These are phyloP conservation scores for Sorex araneus DNA, from an alignment of 2,113 vertebrate species.

Conservation along the genomic window DNA sequence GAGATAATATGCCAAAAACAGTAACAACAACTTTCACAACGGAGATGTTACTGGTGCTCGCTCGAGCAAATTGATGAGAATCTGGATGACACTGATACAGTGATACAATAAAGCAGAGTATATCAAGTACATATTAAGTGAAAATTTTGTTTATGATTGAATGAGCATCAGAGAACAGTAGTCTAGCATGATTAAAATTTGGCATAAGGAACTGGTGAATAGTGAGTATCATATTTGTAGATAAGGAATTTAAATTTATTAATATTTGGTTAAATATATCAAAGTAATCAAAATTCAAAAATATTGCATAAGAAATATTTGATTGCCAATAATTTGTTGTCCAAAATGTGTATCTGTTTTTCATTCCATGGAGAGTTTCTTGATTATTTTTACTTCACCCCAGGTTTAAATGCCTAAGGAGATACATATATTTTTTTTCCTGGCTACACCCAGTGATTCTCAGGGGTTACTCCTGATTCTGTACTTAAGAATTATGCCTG, in stretches of 20 bases:
- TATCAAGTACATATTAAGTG: background rate
- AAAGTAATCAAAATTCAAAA: background rate
- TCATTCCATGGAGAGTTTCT: background rate
- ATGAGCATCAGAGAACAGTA: background rate
- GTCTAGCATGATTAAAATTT: background rate
- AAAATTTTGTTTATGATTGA: background rate
- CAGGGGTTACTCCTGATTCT: too few species aligned
- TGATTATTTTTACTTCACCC: background rate
- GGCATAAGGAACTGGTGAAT: background rate
- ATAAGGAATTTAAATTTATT: background rate
- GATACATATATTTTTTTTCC: background rate
- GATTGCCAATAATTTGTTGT: background rate
- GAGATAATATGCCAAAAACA: too few species aligned
- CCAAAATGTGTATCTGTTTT: background rate
- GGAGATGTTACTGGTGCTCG: too few species aligned
- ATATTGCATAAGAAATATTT: background rate
- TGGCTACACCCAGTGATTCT: too few species aligned
- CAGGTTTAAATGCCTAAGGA: background rate
- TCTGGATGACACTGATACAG: too few species aligned
- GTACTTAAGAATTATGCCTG: too few species aligned
- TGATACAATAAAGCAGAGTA: background rate
- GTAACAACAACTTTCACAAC: too few species aligned
- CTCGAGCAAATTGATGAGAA: too few species aligned
- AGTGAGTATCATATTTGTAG: background rate
- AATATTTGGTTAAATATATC: background rate